phyloP scores from a whole-genome alignment of 2,113 vertebrate genomes.

The Hystrix cristata region DNA sequence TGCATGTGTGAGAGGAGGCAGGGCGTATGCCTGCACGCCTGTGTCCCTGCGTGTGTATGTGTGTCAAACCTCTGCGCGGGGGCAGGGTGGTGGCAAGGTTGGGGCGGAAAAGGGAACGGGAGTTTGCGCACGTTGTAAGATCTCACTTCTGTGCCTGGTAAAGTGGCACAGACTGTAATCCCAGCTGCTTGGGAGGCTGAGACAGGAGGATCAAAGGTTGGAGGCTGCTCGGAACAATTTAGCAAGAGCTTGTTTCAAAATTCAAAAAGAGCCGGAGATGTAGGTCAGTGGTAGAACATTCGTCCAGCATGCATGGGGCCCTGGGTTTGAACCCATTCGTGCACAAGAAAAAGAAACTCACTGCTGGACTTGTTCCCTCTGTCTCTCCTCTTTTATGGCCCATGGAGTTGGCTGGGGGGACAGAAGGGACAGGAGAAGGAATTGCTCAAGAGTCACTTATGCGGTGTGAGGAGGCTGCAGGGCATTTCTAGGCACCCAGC shows the following conservation, averaged over 20 bases:
- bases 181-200: not conserved
- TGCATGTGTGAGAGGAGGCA: not conserved
- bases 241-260: not conserved
- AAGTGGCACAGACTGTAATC: not conserved
- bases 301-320: not conserved
- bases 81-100: not conserved
- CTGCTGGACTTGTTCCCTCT: not conserved
- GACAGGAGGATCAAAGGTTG: not conserved
- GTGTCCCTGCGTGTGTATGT: not conserved
- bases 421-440: not conserved
- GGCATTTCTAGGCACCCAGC: not conserved
- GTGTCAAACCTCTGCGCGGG: not conserved
- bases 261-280: not conserved
- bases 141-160: not conserved
- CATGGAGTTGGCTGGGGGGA: not conserved
- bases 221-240: not conserved
- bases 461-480: not conserved
- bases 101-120: fast-evolving
- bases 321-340: not conserved
- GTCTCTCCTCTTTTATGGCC: not conserved
- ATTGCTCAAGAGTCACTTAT: not conserved
- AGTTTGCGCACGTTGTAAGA: not conserved
- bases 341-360: not conserved
- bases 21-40: not conserved
- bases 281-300: not conserved